These are phyloP conservation scores for Heteromyza rotundicornis DNA, from an alignment of 2,888 invertebrate genomes.

Conservation along the genomic window DNA sequence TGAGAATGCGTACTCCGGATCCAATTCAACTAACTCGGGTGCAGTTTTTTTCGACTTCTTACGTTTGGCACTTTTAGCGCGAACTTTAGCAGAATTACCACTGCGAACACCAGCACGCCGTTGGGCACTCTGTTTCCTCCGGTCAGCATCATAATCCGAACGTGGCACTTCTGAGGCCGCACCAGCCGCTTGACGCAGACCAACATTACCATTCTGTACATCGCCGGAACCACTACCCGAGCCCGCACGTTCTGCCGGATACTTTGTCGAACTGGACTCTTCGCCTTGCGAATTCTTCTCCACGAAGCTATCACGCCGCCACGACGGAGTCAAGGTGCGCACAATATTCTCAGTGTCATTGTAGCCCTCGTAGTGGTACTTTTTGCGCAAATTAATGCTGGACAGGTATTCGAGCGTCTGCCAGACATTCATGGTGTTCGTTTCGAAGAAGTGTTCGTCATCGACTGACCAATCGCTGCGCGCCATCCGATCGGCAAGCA, in stretches of 20 bases:
- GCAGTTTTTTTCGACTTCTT: conserved; percentile 15
- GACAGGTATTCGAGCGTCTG: conserved; percentile 59
- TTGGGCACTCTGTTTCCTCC: not conserved
- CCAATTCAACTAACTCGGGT: conserved; percentile 23
- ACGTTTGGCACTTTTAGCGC: conserved; percentile 5
- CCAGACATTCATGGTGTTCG: conserved; percentile 61
- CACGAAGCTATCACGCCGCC: conserved; percentile 52
- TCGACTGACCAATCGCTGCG: conserved; percentile 58
- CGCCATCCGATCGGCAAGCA: conserved; percentile 53
- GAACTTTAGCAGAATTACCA: not conserved
- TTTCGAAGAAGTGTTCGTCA: conserved; percentile 50
- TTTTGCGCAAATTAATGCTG: conserved; percentile 48
- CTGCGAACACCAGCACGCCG: conserved; percentile 9
- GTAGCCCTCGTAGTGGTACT: conserved; percentile 57
- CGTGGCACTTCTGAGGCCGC: not conserved
- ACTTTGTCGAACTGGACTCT: conserved; percentile 10
- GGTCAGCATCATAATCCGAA: conserved; percentile 7
- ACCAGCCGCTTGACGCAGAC: conserved; percentile 22
- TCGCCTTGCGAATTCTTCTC: conserved; percentile 39
- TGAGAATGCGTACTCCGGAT: conserved; percentile 47
- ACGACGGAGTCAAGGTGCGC: conserved; percentile 50
- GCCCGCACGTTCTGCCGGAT: not conserved
- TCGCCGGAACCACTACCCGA: not conserved
- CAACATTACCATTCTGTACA: not conserved
- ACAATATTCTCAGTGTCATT: conserved; percentile 50